These are phyloP conservation scores for Lottia scabra DNA, from an alignment of 2,888 invertebrate species.

Conservation along the genomic window DNA sequence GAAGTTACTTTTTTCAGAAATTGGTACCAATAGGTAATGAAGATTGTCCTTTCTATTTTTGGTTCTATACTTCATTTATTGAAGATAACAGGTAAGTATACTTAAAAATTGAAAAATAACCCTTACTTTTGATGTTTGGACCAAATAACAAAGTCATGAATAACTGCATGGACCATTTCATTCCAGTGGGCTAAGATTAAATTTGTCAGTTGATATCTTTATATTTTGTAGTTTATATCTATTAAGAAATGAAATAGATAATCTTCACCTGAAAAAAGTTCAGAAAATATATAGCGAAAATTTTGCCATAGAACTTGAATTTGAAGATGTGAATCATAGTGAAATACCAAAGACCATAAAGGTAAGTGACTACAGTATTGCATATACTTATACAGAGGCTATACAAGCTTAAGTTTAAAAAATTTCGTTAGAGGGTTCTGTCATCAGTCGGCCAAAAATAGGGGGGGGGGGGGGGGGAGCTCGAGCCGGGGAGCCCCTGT, in stretches of 20 bases:
- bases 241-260: constrained; percentile 70
- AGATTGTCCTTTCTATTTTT: constrained; percentile 72
- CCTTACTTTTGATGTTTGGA: no score
- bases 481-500: no score
- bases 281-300: constrained; percentile 69
- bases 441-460: no score
- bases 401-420: no score
- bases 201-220: no score
- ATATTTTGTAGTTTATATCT: constrained; percentile 60
- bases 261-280: constrained; percentile 71
- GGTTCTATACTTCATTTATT: constrained; percentile 72
- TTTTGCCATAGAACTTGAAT: constrained; percentile 67
- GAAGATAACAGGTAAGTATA: constrained; percentile 65
- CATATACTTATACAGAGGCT: no score
- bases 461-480: no score
- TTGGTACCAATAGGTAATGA: constrained; percentile 71
- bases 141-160: no score
- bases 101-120: background rate
- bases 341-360: background rate
- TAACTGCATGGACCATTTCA: no score
- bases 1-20: constrained; percentile 60
- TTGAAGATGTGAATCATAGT: constrained; percentile 45
- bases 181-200: no score
- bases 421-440: no score
- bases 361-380: background rate